A percentile compares a stretch with the other conserved stretches of the same genome.
phyloP scores from a whole-genome alignment of 1,140 invertebrate genomes.

The Fragariocoptes setiger region DNA sequence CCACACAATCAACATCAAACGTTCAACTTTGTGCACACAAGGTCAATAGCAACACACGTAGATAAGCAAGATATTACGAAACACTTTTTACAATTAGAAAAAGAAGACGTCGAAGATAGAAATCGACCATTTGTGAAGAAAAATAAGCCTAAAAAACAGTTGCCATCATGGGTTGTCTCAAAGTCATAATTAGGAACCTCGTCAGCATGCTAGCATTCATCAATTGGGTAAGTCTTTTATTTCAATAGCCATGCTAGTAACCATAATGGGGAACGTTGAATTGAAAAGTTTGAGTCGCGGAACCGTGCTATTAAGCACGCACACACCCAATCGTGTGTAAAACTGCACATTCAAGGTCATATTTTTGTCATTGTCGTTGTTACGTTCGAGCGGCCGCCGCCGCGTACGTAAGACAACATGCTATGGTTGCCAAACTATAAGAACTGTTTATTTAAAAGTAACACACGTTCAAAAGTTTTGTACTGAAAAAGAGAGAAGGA shows the following conservation, averaged over 20 bases:
- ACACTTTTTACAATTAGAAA: too few species aligned
- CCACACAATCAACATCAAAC: too few species aligned
- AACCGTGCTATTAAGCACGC: background rate
- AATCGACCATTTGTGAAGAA: too few species aligned
- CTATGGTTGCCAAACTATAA: background rate
- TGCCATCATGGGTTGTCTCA: slow-evolving; percentile 7
- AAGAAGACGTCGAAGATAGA: too few species aligned
- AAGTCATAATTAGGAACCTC: slow-evolving; percentile 1
- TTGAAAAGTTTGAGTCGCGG: background rate
- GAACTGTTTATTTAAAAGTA: background rate
- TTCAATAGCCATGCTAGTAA: too few species aligned
- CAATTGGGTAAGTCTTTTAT: slow-evolving; percentile 3
- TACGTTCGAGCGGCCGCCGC: background rate
- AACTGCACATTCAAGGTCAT: too few species aligned
- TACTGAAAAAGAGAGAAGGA: too few species aligned
- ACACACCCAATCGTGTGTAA: background rate
- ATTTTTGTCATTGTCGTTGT: background rate
- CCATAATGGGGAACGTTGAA: background rate
- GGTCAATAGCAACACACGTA: too few species aligned
- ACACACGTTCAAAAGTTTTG: background rate
- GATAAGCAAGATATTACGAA: too few species aligned
- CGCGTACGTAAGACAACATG: background rate
- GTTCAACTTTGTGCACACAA: too few species aligned
- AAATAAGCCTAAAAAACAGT: too few species aligned
- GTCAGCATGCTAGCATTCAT: slow-evolving; percentile 2